A percentile compares a stretch with the other conserved stretches of the same genome.
phyloP scores from a whole-genome alignment of 1,140 invertebrate genomes.

The Lithobius niger region DNA sequence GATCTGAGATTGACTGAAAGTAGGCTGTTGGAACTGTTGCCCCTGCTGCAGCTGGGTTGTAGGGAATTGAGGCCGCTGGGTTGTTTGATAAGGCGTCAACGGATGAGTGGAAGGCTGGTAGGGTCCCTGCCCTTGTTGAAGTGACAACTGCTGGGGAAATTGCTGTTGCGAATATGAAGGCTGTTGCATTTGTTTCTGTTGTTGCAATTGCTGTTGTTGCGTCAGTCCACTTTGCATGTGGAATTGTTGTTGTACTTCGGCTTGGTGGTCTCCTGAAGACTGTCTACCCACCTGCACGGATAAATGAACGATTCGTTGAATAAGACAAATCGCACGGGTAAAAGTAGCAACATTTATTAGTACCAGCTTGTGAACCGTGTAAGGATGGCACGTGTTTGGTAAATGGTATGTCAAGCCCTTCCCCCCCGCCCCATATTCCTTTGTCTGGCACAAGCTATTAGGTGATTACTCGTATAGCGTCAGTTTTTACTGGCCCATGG shows the following conservation, averaged over 20 bases:
- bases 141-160: too few relatives aligned
- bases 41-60: slow-evolving; percentile 16
- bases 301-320: neutral
- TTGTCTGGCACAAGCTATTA: neutral
- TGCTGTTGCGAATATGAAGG: too few relatives aligned
- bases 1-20: too few relatives aligned
- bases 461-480: too few relatives aligned
- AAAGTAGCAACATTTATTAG: neutral
- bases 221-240: slow-evolving; percentile 15
- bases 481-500: too few relatives aligned
- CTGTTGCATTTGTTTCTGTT: too few relatives aligned
- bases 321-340: neutral
- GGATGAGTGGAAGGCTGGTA: too few relatives aligned
- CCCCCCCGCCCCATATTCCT: neutral
- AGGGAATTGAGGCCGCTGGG: neutral
- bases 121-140: too few relatives aligned
- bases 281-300: neutral
- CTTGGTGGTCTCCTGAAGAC: slow-evolving; percentile 6
- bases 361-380: neutral
- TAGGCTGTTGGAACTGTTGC: slow-evolving; percentile 14
- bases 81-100: neutral
- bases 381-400: neutral
- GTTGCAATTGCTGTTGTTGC: too few relatives aligned
- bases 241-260: slow-evolving; percentile 15
- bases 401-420: neutral